phyloP scores from a whole-genome alignment of 2,797 vertebrate species.

The Xyrichtys novacula region DNA sequence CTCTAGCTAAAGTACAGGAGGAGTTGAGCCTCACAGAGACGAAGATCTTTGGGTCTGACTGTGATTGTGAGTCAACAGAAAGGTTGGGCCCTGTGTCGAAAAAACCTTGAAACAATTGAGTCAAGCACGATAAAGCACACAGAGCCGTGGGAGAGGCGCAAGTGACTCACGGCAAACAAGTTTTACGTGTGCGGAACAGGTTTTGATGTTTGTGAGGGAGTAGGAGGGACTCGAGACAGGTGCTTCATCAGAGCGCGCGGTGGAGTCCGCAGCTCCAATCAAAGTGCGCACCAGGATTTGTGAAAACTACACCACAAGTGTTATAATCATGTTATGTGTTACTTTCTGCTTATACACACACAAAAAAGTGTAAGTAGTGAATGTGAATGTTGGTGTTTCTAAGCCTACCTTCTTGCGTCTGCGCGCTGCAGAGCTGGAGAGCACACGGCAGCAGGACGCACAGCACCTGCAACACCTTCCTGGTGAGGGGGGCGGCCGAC shows the following conservation, averaged over 20 bases:
- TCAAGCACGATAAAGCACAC: constrained; percentile 52
- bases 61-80: constrained; percentile 41
- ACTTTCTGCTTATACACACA: no score
- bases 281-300: constrained; percentile 18
- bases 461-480: constrained; percentile 69
- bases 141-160: constrained; percentile 69
- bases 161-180: constrained; percentile 77
- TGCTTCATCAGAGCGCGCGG: constrained; percentile 27
- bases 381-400: constrained; percentile 13
- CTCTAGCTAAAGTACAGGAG: not conserved
- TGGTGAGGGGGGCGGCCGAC: constrained; percentile 19
- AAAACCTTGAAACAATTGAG: constrained; percentile 66
- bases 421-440: constrained; percentile 62
- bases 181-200: constrained; percentile 72
- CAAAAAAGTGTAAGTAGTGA: constrained; percentile 14
- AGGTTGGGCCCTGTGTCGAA: constrained; percentile 46
- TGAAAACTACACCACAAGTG: not conserved
- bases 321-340: no score
- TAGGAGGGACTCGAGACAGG: constrained; percentile 45
- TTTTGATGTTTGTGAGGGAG: constrained; percentile 42
- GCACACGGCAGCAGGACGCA: constrained; percentile 68
- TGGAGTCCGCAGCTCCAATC: not conserved
- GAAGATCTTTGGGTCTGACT: not conserved
- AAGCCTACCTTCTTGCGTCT: constrained; percentile 76
- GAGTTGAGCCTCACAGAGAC: not conserved